phyloP scores from a whole-genome alignment of 2,797 vertebrate genomes.

The Pseudochirops cupreus region DNA sequence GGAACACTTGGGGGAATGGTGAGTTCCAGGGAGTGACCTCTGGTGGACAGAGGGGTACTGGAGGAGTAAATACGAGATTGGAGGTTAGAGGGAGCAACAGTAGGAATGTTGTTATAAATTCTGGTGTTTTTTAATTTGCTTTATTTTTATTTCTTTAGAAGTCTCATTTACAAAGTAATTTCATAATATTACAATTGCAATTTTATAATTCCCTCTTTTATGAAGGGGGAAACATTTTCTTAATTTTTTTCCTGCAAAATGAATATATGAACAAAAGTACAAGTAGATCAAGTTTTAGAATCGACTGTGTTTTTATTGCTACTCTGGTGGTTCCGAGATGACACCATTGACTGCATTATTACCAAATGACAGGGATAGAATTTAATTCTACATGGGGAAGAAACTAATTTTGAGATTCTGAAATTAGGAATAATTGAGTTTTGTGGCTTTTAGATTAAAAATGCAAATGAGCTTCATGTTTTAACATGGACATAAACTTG shows the following conservation, averaged over 20 bases:
- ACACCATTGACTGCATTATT: not conserved
- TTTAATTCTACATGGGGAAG: not conserved
- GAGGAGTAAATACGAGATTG: not conserved
- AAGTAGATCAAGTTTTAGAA: not conserved
- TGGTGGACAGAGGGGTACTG: not conserved
- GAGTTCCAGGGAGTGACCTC: not conserved
- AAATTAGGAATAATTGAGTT: not conserved
- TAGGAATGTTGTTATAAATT: not conserved
- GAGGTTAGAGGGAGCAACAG: not conserved
- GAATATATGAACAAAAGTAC: not conserved
- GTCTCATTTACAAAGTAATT: not conserved
- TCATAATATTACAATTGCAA: not conserved
- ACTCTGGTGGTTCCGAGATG: not conserved
- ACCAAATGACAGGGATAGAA: not conserved
- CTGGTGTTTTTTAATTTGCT: not conserved
- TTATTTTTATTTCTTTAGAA: not conserved
- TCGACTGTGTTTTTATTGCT: not conserved
- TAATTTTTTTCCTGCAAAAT: not conserved
- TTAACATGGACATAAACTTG: not conserved
- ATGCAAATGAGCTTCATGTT: not conserved
- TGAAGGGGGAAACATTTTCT: not conserved
- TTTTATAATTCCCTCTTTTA: not conserved
- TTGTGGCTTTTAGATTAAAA: not conserved
- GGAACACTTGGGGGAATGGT: not conserved
- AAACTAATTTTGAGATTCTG: not conserved